A percentile compares a stretch with the other conserved stretches of the same genome.
phyloP scores from a whole-genome alignment of 2,797 vertebrate genomes.

The Fratercula arctica region DNA sequence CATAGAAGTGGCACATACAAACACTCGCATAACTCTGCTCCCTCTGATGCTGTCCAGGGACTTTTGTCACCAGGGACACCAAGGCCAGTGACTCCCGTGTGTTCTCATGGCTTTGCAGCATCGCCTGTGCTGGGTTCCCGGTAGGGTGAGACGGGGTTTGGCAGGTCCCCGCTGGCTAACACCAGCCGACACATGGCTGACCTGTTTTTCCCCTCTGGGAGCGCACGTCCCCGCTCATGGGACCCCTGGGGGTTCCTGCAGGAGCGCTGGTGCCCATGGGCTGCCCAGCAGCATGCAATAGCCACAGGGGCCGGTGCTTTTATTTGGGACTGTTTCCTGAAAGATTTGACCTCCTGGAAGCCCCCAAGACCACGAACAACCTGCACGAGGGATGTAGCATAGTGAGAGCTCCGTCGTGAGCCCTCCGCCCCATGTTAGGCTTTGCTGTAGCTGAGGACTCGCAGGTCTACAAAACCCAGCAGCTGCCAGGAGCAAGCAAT shows the following conservation, averaged over 20 bases:
- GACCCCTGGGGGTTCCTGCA: neutral
- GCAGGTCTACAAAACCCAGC: neutral
- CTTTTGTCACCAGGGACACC: neutral
- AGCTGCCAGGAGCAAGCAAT: neutral
- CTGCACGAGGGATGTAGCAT: accelerated
- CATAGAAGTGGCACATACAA: neutral
- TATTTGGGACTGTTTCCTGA: neutral
- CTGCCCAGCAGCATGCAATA: neutral
- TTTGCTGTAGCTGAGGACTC: neutral
- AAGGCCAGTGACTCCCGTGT: neutral
- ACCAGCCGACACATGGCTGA: accelerated
- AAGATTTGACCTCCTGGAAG: neutral
- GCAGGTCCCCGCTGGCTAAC: accelerated
- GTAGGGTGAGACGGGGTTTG: neutral
- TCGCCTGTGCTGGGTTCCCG: neutral
- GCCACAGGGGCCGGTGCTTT: neutral
- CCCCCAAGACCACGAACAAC: neutral
- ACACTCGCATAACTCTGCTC: neutral
- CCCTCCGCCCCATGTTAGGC: neutral
- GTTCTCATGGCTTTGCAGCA: neutral
- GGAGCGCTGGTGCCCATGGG: accelerated
- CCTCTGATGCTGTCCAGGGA: neutral
- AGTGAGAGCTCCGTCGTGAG: accelerated
- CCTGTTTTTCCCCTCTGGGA: accelerated
- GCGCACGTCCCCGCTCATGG: accelerated